Evolutionary conservation across 2,797 vertebrate species (phyloP).

Genomic region (Arremon brunneinucha): DNA sequence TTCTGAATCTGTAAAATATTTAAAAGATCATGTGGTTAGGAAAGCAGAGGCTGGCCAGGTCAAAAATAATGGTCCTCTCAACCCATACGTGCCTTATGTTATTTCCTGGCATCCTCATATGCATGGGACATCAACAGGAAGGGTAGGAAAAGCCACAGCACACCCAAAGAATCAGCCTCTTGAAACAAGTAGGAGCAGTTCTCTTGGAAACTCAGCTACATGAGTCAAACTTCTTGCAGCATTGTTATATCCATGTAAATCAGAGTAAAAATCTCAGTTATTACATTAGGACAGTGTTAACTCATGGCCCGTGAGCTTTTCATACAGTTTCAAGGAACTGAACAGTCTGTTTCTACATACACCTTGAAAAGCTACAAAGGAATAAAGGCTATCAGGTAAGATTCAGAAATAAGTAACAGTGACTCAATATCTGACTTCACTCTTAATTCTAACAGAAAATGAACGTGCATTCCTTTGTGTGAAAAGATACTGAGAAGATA

Average conservation of each 20-base stretch:
- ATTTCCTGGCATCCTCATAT: background rate
- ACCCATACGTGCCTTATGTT: background rate
- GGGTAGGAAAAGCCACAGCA: background rate
- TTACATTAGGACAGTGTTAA: background rate
- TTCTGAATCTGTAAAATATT: background rate
- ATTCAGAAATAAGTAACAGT: constrained; percentile 5
- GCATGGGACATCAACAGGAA: background rate
- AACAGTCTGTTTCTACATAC: background rate
- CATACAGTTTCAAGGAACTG: background rate
- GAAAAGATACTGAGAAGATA: background rate
- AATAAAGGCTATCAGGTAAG: background rate
- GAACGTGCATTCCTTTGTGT: background rate
- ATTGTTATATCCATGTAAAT: background rate
- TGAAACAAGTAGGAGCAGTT: background rate
- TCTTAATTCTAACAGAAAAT: background rate
- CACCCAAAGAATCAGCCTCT: background rate
- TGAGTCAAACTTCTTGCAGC: background rate
- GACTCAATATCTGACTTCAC: background rate
- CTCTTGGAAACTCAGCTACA: background rate
- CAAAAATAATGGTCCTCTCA: background rate
- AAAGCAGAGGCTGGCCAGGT: background rate
- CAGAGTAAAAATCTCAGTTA: background rate
- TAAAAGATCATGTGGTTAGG: background rate
- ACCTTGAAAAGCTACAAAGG: background rate
- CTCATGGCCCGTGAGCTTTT: background rate